phyloP scores from a whole-genome alignment of 1,140 invertebrate species.

The Brachionus koreanus region DNA sequence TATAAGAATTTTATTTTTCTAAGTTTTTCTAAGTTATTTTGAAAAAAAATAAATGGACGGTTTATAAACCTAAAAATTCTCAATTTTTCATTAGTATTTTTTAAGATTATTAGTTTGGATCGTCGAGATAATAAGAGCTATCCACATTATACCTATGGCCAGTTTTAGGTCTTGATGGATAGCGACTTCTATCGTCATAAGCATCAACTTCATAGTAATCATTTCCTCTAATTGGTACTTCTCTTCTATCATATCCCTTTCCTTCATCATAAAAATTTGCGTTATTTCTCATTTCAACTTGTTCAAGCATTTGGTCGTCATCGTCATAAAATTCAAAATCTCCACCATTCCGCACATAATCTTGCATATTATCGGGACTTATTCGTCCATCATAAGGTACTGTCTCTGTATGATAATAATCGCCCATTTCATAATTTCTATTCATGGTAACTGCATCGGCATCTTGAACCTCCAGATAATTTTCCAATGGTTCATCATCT shows the following conservation, averaged over 20 bases:
- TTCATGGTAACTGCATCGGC: background rate
- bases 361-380: slow-evolving; percentile 10
- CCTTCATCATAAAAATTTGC: background rate
- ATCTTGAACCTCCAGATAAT: slow-evolving; percentile 18
- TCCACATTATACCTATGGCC: slow-evolving; percentile 18
- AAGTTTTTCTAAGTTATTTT: no score
- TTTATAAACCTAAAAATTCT: background rate
- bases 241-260: background rate
- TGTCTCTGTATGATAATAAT: slow-evolving; percentile 24
- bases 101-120: background rate
- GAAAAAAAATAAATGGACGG: background rate
- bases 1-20: no score
- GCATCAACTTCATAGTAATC: background rate
- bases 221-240: background rate
- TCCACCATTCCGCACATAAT: background rate
- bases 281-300: background rate
- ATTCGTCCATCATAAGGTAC: slow-evolving; percentile 16
- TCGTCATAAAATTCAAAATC: slow-evolving; percentile 37
- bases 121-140: slow-evolving; percentile 25
- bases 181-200: background rate
- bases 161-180: slow-evolving; percentile 33
- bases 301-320: background rate
- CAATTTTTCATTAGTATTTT: no score
- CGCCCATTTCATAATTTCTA: background rate
- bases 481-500: background rate